Percentiles rank a stretch among this genome's conserved stretches.
Evolutionary conservation across 1,140 invertebrate species (phyloP).

Genomic region (Chelonus insularis): DNA sequence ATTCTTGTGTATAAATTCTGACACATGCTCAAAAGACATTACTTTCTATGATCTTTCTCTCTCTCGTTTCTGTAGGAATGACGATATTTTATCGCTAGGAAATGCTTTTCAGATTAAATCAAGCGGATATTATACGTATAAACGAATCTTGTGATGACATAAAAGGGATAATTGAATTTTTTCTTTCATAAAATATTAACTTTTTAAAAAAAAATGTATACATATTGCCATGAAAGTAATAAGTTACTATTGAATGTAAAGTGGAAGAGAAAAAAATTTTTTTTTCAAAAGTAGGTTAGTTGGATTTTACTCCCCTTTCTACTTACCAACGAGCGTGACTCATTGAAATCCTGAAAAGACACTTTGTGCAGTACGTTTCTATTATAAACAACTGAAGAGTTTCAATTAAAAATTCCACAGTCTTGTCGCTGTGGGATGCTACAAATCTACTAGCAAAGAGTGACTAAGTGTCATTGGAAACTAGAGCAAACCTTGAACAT

Average conservation of each 20-base stretch:
- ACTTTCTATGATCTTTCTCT: not conserved
- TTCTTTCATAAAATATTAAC: not conserved
- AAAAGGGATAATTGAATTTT: conserved; percentile 21
- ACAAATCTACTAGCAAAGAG: not conserved
- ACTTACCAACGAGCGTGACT: not conserved
- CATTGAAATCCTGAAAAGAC: conserved; percentile 4
- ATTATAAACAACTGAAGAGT: conserved; percentile 1
- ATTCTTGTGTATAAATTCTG: conserved; percentile 10
- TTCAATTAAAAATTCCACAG: conserved; percentile 15
- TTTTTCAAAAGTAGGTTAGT: conserved; percentile 10
- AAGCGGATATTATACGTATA: conserved; percentile 19
- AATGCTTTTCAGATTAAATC: conserved; percentile 24
- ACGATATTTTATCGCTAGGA: conserved; percentile 30
- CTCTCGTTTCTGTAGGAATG: not conserved
- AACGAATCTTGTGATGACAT: conserved; percentile 12
- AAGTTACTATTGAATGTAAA: not conserved
- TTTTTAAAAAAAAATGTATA: conserved; percentile 1
- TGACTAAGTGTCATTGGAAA: conserved; percentile 1
- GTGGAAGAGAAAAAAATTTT: not conserved
- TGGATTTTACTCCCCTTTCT: not conserved
- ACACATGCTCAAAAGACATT: conserved; percentile 14
- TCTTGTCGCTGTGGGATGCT: not conserved
- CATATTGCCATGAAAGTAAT: not conserved
- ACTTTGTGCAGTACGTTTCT: not conserved
- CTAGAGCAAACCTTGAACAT: not conserved